Percentiles rank a stretch among this genome's conserved stretches.
Evolutionary conservation across 2,113 vertebrate genomes (phyloP).

Genomic region (Indicator maculatus): DNA sequence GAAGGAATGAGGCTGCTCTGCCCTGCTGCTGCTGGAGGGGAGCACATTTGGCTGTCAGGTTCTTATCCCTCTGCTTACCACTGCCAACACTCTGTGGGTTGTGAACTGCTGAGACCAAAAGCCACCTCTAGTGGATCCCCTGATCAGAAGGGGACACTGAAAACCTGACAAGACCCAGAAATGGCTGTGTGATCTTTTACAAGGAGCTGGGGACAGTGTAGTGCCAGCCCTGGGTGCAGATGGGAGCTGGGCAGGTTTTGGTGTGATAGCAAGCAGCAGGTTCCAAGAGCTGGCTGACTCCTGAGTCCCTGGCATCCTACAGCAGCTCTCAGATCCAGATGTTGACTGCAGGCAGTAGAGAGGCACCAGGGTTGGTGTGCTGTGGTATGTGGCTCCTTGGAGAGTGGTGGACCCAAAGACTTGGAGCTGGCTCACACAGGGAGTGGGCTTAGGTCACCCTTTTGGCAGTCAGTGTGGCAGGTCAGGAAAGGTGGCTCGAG

Average conservation of each 20-base stretch:
- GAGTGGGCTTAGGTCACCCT: neutral
- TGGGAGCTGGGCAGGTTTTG: neutral
- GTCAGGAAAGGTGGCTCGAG: neutral
- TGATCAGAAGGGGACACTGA: neutral
- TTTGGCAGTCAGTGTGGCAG: accelerated
- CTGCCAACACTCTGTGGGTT: neutral
- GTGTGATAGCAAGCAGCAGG: neutral
- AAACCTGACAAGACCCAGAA: neutral
- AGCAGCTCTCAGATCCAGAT: neutral
- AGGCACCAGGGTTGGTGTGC: neutral
- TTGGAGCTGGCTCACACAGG: accelerated
- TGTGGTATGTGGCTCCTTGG: neutral
- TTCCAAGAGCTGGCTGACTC: neutral
- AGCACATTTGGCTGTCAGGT: neutral
- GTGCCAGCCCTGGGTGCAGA: neutral
- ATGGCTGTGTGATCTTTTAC: neutral
- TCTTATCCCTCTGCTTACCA: neutral
- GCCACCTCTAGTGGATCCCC: neutral
- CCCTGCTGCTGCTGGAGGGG: neutral
- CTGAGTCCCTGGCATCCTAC: neutral
- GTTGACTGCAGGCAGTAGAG: neutral
- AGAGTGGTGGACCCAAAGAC: neutral
- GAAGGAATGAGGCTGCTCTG: neutral
- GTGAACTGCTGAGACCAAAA: neutral
- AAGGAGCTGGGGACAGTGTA: neutral